A percentile compares a stretch with the other conserved stretches of the same genome.
Evolutionary conservation across 1,140 invertebrate genomes (phyloP).

Genomic region (Frieseomelitta varia): DNA sequence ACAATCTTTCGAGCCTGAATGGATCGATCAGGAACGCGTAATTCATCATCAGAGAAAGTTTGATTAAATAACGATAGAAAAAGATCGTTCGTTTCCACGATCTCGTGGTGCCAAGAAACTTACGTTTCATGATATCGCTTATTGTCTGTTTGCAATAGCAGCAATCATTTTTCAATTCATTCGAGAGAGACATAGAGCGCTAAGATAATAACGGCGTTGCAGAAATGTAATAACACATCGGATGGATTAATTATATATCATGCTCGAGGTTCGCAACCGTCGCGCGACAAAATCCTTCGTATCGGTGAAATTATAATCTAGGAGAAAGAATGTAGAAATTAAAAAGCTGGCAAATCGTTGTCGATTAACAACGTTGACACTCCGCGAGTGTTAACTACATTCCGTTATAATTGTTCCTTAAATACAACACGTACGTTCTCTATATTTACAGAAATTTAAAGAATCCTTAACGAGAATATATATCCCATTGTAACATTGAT

Average conservation of each 20-base stretch:
- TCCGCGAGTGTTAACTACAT: not conserved
- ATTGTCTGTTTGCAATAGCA: slow-evolving; percentile 82
- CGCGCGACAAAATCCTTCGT: not conserved
- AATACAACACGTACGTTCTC: slow-evolving; percentile 5
- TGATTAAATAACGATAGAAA: slow-evolving; percentile 32
- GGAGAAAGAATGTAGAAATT: not conserved
- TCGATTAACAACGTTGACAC: slow-evolving; percentile 20
- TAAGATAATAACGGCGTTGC: not conserved
- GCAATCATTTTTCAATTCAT: slow-evolving; percentile 64
- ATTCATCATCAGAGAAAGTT: slow-evolving; percentile 23
- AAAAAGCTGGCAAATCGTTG: not conserved
- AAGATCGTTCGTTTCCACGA: slow-evolving; percentile 27
- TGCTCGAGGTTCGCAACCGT: not conserved
- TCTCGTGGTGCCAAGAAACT: slow-evolving; percentile 49
- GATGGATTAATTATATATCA: not conserved
- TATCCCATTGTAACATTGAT: not conserved
- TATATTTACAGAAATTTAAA: slow-evolving; percentile 39
- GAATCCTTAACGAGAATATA: slow-evolving; percentile 2
- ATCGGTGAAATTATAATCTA: not conserved
- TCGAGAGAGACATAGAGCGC: not conserved
- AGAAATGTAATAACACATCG: not conserved
- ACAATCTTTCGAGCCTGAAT: not conserved
- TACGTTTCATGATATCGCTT: slow-evolving; percentile 76
- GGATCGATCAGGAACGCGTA: not conserved
- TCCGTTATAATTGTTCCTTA: slow-evolving; percentile 6